Evolutionary conservation across 2,113 vertebrate species (phyloP).

Genomic region (Lycaon pictus): DNA sequence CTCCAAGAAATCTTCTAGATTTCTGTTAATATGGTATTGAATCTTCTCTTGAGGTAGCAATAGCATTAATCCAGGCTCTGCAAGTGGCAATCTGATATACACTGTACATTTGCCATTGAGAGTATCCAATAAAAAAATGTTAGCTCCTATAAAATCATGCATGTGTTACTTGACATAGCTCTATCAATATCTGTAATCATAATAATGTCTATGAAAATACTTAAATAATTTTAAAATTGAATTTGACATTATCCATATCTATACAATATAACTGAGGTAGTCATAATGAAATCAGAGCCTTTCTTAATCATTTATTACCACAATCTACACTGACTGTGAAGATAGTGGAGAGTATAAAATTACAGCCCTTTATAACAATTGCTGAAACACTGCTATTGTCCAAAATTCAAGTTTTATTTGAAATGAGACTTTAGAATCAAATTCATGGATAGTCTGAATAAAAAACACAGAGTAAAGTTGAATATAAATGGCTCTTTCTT

Average conservation of each 20-base stretch:
- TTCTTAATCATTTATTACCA: neutral
- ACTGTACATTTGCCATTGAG: neutral
- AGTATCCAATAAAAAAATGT: neutral
- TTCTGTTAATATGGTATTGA: neutral
- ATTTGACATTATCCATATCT: neutral
- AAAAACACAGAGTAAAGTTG: neutral
- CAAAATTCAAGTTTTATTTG: conserved; percentile 55
- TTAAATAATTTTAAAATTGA: neutral
- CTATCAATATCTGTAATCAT: neutral
- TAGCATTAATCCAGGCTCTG: neutral
- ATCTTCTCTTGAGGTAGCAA: neutral
- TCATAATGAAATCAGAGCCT: neutral
- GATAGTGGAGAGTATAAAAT: neutral
- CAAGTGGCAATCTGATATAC: neutral
- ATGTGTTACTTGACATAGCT: neutral
- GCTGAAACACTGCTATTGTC: neutral
- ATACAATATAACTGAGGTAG: neutral
- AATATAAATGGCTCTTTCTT: neutral
- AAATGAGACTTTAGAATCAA: neutral
- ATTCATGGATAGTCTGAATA: neutral
- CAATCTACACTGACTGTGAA: neutral
- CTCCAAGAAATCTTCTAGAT: neutral
- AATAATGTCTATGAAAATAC: neutral
- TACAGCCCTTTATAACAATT: neutral
- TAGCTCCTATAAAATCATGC: neutral